Evolutionary conservation across 2,888 invertebrate species (phyloP).

Genomic region (Rhaphigaster nebulosa): DNA sequence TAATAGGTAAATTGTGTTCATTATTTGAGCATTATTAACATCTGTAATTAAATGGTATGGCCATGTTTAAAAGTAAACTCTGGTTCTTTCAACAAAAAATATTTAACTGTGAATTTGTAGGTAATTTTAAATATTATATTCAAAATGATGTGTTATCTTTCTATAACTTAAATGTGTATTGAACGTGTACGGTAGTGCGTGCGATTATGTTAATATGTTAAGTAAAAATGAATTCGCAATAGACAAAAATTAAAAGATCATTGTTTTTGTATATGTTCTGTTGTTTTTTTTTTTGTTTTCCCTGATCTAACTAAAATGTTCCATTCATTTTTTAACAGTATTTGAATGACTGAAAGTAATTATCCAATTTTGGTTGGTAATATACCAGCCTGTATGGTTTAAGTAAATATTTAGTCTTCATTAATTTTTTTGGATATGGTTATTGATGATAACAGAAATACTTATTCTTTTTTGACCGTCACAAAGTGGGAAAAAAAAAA

Average conservation of each 20-base stretch:
- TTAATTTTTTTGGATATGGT: neutral
- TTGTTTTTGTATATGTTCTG: constrained; percentile 41
- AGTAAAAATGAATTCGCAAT: constrained; percentile 51
- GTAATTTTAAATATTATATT: constrained; percentile 59
- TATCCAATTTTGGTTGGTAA: neutral
- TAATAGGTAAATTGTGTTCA: constrained; percentile 56
- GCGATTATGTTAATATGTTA: constrained; percentile 58
- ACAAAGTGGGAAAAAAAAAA: neutral
- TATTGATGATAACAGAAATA: neutral
- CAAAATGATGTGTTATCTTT: constrained; percentile 57
- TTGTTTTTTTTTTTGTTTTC: constrained; percentile 50
- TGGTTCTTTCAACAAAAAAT: constrained; percentile 56
- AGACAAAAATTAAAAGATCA: constrained; percentile 55
- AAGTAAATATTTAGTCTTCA: neutral
- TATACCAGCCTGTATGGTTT: neutral
- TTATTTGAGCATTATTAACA: constrained; percentile 51
- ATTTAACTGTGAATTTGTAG: constrained; percentile 57
- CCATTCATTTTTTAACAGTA: neutral
- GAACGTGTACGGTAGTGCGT: constrained; percentile 60
- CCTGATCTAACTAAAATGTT: constrained; percentile 21
- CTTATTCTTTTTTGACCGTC: neutral
- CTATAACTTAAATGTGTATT: constrained; percentile 58
- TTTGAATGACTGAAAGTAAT: neutral
- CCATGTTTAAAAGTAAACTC: constrained; percentile 51
- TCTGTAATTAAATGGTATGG: constrained; percentile 50